phyloP scores from a whole-genome alignment of 2,113 vertebrate genomes.

The Eubucco bourcierii region DNA sequence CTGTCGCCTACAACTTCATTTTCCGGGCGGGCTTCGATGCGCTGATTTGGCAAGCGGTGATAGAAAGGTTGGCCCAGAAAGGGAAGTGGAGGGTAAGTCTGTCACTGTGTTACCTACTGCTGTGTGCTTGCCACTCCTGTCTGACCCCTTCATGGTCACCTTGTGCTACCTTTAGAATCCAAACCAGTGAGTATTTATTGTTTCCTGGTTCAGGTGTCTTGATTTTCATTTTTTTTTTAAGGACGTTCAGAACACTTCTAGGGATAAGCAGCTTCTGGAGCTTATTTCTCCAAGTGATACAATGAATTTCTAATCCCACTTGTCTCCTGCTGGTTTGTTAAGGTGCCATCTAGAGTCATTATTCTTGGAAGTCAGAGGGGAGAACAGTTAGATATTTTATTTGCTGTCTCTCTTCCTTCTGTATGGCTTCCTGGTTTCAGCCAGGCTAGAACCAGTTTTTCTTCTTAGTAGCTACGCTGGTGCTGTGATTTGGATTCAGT shows the following conservation, averaged over 20 bases:
- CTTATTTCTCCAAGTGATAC: neutral
- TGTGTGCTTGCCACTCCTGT: accelerated
- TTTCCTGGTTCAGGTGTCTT: neutral
- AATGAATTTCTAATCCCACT: neutral
- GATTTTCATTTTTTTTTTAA: neutral
- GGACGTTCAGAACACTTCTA: neutral
- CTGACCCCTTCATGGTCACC: neutral
- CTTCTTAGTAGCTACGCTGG: neutral
- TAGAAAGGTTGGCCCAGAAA: slow-evolving; percentile 77
- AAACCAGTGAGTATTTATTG: neutral
- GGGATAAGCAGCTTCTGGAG: neutral
- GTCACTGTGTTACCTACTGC: accelerated
- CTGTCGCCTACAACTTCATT: slow-evolving; percentile 39
- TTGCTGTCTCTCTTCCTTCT: neutral
- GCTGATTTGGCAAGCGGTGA: slow-evolving; percentile 72
- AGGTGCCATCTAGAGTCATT: neutral
- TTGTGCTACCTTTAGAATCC: neutral
- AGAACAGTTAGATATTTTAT: neutral
- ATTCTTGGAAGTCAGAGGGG: neutral
- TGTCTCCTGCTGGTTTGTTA: neutral
- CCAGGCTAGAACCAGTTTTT: neutral
- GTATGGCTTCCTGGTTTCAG: neutral
- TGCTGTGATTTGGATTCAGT: neutral
- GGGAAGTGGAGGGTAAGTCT: slow-evolving; percentile 76
- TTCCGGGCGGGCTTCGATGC: slow-evolving; percentile 48